phyloP scores from a whole-genome alignment of 2,888 invertebrate species.

The Craniophora ligustri region DNA sequence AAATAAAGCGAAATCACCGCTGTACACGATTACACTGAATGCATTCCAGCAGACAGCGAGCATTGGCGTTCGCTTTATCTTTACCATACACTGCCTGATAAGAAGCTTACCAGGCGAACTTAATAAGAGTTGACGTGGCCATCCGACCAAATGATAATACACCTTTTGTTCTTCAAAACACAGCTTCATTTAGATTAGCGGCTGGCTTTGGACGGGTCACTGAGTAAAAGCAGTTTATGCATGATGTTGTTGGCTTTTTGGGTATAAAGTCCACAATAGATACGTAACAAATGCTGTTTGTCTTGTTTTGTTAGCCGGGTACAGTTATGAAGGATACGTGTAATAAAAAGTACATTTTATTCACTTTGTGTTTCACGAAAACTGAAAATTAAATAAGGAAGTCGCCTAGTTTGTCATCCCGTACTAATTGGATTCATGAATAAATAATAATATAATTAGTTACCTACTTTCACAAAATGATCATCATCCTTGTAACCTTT shows the following conservation, averaged over 20 bases:
- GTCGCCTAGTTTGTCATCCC: neutral
- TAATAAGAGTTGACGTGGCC: constrained; percentile 79
- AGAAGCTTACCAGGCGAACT: constrained; percentile 83
- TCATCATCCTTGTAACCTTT: too few relatives aligned
- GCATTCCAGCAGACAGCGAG: constrained; percentile 74
- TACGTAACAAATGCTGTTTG: constrained; percentile 64
- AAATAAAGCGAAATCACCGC: constrained; percentile 46
- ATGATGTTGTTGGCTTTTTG: constrained; percentile 69
- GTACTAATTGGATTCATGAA: too few relatives aligned
- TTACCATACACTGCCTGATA: constrained; percentile 84
- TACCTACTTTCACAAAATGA: too few relatives aligned
- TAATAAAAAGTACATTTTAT: constrained; percentile 2
- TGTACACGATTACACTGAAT: constrained; percentile 72
- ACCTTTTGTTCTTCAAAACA: constrained; percentile 68
- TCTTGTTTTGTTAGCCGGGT: constrained; percentile 37
- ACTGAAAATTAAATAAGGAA: neutral
- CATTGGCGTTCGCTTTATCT: constrained; percentile 84
- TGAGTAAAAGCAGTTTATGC: constrained; percentile 70
- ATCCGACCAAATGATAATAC: constrained; percentile 64
- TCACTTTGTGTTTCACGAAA: neutral
- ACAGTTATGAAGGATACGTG: constrained; percentile 35
- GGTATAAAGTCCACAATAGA: constrained; percentile 67
- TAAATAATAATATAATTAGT: too few relatives aligned
- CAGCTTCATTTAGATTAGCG: constrained; percentile 69
- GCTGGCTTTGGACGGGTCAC: constrained; percentile 56